These are phyloP conservation scores for Papilio protenor DNA, from an alignment of 2,888 invertebrate genomes.

Conservation along the genomic window DNA sequence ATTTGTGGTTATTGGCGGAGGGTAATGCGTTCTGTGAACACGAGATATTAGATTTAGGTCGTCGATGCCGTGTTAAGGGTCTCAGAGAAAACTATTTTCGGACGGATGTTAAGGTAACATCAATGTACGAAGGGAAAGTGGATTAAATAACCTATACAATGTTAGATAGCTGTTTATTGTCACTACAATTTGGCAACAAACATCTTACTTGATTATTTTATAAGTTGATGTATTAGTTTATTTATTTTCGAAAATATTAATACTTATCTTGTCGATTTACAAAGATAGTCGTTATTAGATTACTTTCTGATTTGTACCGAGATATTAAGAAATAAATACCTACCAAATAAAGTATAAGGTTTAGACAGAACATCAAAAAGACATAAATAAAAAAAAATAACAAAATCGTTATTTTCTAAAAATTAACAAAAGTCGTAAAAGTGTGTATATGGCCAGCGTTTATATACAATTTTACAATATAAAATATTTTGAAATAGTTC, in stretches of 20 bases:
- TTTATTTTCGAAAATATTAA: no score
- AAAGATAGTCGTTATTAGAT: no score
- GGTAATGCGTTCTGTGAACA: not conserved
- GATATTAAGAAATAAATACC: no score
- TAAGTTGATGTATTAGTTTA: no score
- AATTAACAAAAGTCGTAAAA: no score
- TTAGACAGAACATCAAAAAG: no score
- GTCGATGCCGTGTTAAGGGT: constrained; percentile 25
- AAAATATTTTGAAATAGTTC: not conserved
- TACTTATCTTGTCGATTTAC: no score
- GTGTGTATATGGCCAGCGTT: no score
- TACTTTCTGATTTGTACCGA: no score
- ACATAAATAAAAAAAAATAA: no score
- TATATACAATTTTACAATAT: not conserved
- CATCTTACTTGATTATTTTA: constrained; percentile 7
- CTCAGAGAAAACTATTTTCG: constrained; percentile 2
- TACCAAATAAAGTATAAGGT: no score
- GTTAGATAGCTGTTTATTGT: not conserved
- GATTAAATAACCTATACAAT: constrained; percentile 1
- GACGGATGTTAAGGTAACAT: not conserved
- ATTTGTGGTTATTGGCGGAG: constrained; percentile 11
- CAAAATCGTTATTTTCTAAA: no score
- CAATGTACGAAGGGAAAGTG: constrained; percentile 5
- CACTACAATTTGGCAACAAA: not conserved
- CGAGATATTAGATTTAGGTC: constrained; percentile 21